A percentile compares a stretch with the other conserved stretches of the same genome.
Conservation (phyloP, 2,888 invertebrate species). For the Ectropis crepuscularia region DNA sequence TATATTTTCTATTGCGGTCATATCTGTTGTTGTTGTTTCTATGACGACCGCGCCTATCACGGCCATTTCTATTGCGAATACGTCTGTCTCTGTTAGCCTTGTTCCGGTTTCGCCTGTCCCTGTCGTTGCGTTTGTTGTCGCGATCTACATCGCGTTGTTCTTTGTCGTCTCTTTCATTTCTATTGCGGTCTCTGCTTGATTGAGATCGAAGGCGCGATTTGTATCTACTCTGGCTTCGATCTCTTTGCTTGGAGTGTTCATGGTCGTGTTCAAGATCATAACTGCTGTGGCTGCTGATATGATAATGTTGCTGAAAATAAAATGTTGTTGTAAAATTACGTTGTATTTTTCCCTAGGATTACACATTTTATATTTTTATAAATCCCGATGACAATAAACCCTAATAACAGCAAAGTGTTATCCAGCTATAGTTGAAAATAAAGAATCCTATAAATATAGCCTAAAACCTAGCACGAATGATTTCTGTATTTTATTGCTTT, state of each 20-base stretch:
- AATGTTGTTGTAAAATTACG: not conserved
- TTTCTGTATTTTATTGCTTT: too few relatives aligned
- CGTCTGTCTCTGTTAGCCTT: slow-evolving; percentile 12
- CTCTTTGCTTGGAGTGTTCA: not conserved
- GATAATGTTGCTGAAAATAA: slow-evolving; percentile 11
- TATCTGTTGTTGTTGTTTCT: slow-evolving; percentile 21
- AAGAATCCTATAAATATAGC: too few relatives aligned
- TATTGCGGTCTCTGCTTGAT: not conserved
- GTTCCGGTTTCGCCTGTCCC: not conserved
- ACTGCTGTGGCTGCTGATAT: not conserved
- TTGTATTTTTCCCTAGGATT: too few relatives aligned
- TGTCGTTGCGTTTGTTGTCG: not conserved
- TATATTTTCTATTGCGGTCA: slow-evolving; percentile 2
- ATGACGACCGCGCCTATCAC: slow-evolving; percentile 11
- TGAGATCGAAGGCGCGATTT: not conserved
- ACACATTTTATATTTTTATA: too few relatives aligned
- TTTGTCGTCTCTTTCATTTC: too few relatives aligned
- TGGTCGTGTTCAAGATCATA: not conserved
- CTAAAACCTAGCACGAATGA: too few relatives aligned
- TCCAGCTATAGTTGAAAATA: too few relatives aligned
- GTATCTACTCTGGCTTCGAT: not conserved
- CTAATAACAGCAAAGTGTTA: too few relatives aligned
- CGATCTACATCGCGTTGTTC: too few relatives aligned
- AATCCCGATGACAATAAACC: too few relatives aligned
- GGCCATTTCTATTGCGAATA: slow-evolving; percentile 12